Evolutionary conservation across 2,797 vertebrate species (phyloP).

Genomic region (Odontamblyopus lacepedii): DNA sequence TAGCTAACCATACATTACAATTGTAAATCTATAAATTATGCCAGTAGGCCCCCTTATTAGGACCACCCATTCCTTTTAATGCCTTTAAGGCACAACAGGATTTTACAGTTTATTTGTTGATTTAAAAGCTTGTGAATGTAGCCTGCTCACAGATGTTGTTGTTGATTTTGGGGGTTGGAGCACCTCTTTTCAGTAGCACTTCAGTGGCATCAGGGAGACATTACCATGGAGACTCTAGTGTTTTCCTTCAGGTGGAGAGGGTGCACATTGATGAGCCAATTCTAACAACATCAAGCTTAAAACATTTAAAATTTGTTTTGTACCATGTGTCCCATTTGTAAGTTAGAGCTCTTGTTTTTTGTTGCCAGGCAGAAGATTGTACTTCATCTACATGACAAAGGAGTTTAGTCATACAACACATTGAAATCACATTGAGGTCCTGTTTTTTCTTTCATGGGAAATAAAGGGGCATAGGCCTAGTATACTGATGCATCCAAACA

Average conservation of each 20-base stretch:
- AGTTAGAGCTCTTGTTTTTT: slow-evolving; percentile 45
- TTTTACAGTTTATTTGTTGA: slow-evolving; percentile 11
- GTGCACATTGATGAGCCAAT: slow-evolving; percentile 29
- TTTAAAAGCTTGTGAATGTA: neutral
- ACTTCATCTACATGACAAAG: slow-evolving; percentile 53
- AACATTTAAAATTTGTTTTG: slow-evolving; percentile 20
- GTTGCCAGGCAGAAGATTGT: slow-evolving; percentile 24
- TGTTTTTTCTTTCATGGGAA: neutral
- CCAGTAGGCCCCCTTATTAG: too few species aligned
- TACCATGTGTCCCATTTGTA: slow-evolving; percentile 35
- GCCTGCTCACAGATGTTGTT: slow-evolving; percentile 18
- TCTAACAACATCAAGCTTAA: slow-evolving; percentile 48
- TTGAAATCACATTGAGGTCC: slow-evolving; percentile 16
- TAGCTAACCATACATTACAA: too few species aligned
- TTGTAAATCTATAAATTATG: too few species aligned
- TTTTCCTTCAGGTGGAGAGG: slow-evolving; percentile 49
- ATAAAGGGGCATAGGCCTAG: neutral
- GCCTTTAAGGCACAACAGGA: neutral
- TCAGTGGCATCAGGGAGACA: neutral
- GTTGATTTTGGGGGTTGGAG: slow-evolving; percentile 19
- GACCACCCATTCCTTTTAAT: too few species aligned
- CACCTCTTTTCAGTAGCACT: slow-evolving; percentile 17
- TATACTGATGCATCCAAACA: neutral
- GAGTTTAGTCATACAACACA: slow-evolving; percentile 12
- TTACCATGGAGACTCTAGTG: slow-evolving; percentile 58